Base-by-base conservation (phyloP, 2,797 vertebrate genomes). In the Coregonus sp. region DNA sequence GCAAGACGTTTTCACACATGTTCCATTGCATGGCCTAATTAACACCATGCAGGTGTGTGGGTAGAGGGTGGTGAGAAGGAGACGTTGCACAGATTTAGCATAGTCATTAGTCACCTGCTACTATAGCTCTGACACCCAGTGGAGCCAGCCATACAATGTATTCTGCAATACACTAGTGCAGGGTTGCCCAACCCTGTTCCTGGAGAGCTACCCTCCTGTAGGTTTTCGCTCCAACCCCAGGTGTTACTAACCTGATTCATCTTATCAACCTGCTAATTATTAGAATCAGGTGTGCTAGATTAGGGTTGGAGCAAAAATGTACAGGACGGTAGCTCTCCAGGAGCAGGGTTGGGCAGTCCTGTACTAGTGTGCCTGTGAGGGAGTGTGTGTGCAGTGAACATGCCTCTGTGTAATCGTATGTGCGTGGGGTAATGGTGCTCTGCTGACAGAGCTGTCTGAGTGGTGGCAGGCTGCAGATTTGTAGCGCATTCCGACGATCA, bases 381-480 rank as follows among this genome's bases (percentile, higher is more conserved):
- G 61, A 6, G 20, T 74, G 47, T 52, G 51, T 67, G 25, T 69
- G 72, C 2, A 16, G 15, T 63, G 73, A 47, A 50, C 47, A 6
- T 50, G 25, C 72, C 31, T 72, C 56, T 65, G 40, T 84, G 68
- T 76, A 77, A 65, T 61, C 75, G 74, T 75, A 78, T 73, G 67
- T 75, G 73, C 16, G 70, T 7, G 66, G 69, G 66, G 54, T 76
- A 74, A 81, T 84, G 79, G 81, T 69, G 70, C 69, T 72, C 33
- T 65, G 84, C 87, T 89, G 88, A 89, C 89, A 89, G 87, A 89
- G 88, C 89, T 90, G 91, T 93, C 84, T 87, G 85, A 84, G 80
- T 67, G 83, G 85, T 91, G 90, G 88, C 89, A 90, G 89, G 82
- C 87, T 86, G 88, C 88, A 86, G 90, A 91, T 93, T 93, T 93